Evolutionary conservation across 1,140 invertebrate genomes (phyloP), one percentile per base, ranked within the genome.

Genomic region (Drosophila paulistorum): DNA sequence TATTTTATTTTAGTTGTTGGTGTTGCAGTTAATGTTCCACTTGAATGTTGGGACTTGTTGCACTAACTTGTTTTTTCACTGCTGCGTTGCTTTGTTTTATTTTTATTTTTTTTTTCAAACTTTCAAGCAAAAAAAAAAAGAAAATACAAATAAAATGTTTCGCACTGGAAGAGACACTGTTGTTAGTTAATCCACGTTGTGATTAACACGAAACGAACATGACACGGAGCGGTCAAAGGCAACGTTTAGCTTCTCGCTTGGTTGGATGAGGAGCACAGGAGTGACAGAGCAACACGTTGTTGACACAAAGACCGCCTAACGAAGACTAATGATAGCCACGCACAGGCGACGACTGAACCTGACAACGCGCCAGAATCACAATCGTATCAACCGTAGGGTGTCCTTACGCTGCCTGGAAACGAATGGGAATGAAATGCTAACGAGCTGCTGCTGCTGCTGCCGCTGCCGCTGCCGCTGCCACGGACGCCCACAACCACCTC

Each of bases 231-330:
- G 20, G 45, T 11, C 37, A 39, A 39, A 11, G 37, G 37, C 37
- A 39, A 51, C 26, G 63, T 70, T 61, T 39, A 23, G 45, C 7
- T 57, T 30, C 6, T 35, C 57, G 45, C 41, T 61, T 51, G 17
- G 42, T 51, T 37, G 35, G 35, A 37, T 37, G 9, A 37, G 35
- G 7, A 37, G 33, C 10, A 39, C 4, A 39, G 37, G 10, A 39
- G 39, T 45, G 51, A 57, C 45, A 51, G 77, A 74, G 87, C 90
- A 91, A 91, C 90, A 91, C 90, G 90, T 91, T 91, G 90, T 90
- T 91, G 90, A 91, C 80, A 91, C 90, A 91, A 86, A 90, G 90
- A 87, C 84, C 80, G 90, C 77, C 85, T 81, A 87, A 91, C 80
- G 85, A 90, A 90, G 86, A 90, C 79, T 90, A 89, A 90, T 89